Percentiles rank a stretch among this genome's conserved stretches.
Conservation (phyloP, 1,140 invertebrate genomes). For the Globodera rostochiensis region DNA sequence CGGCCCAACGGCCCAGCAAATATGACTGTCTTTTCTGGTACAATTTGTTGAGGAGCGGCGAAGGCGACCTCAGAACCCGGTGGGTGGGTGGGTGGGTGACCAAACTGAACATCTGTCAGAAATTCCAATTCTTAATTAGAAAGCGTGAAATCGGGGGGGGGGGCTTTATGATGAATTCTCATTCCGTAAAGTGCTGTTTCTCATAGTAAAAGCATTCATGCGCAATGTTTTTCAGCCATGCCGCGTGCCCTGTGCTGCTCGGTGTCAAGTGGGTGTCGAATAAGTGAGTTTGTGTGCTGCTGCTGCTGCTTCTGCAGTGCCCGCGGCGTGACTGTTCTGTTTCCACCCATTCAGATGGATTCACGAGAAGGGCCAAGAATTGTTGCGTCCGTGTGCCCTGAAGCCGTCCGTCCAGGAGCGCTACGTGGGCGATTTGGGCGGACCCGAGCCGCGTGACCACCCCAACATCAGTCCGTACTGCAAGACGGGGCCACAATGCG, state of each 20-base stretch:
- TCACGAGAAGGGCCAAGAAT: slow-evolving; percentile 90
- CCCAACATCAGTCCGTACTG: slow-evolving; percentile 54
- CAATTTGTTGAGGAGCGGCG: slow-evolving; percentile 87
- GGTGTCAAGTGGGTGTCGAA: slow-evolving; percentile 98
- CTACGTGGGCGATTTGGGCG: slow-evolving; percentile 63
- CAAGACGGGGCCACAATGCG: slow-evolving; percentile 16
- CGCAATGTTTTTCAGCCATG: slow-evolving; percentile 8
- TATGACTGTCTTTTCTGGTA: slow-evolving; percentile 92
- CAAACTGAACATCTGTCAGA: too few species aligned
- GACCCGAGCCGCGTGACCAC: slow-evolving; percentile 47
- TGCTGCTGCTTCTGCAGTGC: not conserved
- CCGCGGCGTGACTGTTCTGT: not conserved
- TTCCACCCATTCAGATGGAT: slow-evolving; percentile 74
- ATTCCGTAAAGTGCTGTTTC: not conserved
- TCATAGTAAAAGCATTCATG: not conserved
- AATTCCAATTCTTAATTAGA: not conserved
- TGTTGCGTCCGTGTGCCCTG: slow-evolving; percentile 77
- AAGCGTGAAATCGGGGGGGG: too few species aligned
- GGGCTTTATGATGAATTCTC: not conserved
- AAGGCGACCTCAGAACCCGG: slow-evolving; percentile 85
- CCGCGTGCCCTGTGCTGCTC: slow-evolving; percentile 91
- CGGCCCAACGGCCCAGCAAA: slow-evolving; percentile 57
- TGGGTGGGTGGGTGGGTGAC: not conserved
- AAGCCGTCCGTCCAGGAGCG: slow-evolving; percentile 55
- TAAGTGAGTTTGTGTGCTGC: slow-evolving; percentile 70